phyloP scores from a whole-genome alignment of 2,888 invertebrate species.

The Trimorus sp. region DNA sequence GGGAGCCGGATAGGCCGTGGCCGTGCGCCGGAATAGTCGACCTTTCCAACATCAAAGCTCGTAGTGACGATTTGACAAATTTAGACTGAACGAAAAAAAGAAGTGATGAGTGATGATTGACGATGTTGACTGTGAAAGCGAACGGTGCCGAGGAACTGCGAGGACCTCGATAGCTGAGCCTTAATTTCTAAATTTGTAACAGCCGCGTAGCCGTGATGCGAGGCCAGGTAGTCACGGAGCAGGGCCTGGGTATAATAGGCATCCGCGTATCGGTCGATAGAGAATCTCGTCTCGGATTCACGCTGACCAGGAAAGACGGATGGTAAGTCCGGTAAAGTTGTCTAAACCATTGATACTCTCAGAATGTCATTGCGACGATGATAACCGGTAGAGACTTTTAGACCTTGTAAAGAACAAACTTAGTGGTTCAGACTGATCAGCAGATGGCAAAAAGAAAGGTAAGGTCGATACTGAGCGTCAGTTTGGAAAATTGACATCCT shows the following conservation, averaged over 20 bases:
- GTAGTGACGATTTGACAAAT: too few relatives aligned
- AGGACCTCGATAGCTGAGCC: constrained; percentile 55
- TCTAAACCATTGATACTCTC: not conserved
- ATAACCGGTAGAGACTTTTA: too few relatives aligned
- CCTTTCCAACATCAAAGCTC: not conserved
- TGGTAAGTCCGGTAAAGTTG: constrained; percentile 88
- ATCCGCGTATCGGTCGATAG: constrained; percentile 97
- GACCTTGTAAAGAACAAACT: too few relatives aligned
- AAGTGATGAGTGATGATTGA: not conserved
- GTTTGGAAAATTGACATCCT: too few relatives aligned
- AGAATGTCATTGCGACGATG: too few relatives aligned
- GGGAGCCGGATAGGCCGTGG: constrained; percentile 58
- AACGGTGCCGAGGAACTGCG: constrained; percentile 54
- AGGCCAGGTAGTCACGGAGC: constrained; percentile 96
- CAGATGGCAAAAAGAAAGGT: too few relatives aligned
- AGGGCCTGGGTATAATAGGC: constrained; percentile 97
- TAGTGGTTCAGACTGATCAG: too few relatives aligned
- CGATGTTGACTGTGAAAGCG: constrained; percentile 45
- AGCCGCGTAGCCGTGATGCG: constrained; percentile 99
- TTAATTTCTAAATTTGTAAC: constrained; percentile 81
- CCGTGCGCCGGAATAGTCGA: constrained; percentile 47
- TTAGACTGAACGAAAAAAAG: not conserved
- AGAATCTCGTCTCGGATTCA: constrained; percentile 97
- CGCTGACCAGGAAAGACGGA: constrained; percentile 95
- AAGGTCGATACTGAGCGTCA: too few relatives aligned